A percentile compares a stretch with the other conserved stretches of the same genome.
Conservation (phyloP, 53 echinoderm and acorn worm genomes). For the Hippasteria phrygiana region DNA sequence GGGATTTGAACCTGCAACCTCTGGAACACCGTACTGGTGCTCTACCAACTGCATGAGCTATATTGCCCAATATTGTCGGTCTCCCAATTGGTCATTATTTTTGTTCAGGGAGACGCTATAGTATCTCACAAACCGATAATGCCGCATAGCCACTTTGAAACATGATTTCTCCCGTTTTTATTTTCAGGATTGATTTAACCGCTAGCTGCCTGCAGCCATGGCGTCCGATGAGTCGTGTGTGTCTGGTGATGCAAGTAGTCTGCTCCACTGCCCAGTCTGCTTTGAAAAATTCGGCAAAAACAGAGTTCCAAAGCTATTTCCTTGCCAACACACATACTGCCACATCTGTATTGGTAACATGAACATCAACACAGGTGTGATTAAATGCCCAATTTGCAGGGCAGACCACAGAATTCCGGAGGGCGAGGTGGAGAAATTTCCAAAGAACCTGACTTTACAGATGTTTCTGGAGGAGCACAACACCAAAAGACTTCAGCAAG, state of each 20-base stretch:
- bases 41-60: no score
- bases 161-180: no score
- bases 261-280: constrained; percentile 41
- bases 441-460: not conserved
- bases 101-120: no score
- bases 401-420: not conserved
- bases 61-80: no score
- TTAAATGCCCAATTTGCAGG: constrained; percentile 35
- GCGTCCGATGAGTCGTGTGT: not conserved
- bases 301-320: constrained; percentile 34
- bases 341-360: not conserved
- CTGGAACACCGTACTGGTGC: no score
- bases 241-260: not conserved
- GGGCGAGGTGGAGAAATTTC: constrained; percentile 21
- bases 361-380: no score
- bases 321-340: constrained; percentile 50
- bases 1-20: no score
- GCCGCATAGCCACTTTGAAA: no score
- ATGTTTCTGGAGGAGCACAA: constrained; percentile 12
- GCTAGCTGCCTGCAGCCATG: not conserved
- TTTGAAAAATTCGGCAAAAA: constrained; percentile 30
- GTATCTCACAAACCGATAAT: no score
- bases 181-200: no score
- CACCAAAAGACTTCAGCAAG: not conserved
- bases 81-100: no score